phyloP scores from a whole-genome alignment of 2,888 invertebrate species.

The Amaurobius ferox region DNA sequence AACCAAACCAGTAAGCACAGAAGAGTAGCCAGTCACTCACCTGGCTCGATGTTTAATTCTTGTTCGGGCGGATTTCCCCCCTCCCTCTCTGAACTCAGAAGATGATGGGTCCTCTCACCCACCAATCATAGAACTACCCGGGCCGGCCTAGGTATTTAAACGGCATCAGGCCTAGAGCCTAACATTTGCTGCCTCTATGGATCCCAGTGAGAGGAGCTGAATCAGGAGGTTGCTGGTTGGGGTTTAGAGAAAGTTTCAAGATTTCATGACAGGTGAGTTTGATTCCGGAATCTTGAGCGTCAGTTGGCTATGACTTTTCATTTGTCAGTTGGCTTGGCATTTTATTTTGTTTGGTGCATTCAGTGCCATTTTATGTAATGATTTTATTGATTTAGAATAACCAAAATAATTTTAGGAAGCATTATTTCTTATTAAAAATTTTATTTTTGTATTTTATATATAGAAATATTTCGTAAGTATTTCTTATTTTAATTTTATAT shows the following conservation, averaged over 20 bases:
- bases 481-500: too few species aligned
- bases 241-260: background rate
- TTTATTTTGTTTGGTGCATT: too few species aligned
- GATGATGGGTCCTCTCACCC: constrained; percentile 38
- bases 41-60: constrained; percentile 24
- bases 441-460: too few species aligned
- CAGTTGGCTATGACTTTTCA: too few species aligned
- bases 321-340: too few species aligned
- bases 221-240: background rate
- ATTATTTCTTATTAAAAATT: too few species aligned
- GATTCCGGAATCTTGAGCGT: too few species aligned
- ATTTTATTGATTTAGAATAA: too few species aligned
- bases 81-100: constrained; percentile 11
- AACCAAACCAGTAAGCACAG: background rate
- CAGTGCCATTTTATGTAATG: too few species aligned
- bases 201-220: constrained; percentile 14
- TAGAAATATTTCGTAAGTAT: too few species aligned
- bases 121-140: constrained; percentile 39
- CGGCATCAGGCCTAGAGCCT: constrained; percentile 30
- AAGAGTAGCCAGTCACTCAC: constrained; percentile 29
- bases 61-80: constrained; percentile 34
- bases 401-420: too few species aligned
- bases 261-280: too few species aligned
- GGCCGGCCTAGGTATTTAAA: constrained; percentile 47
- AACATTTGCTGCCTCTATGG: constrained; percentile 49